Base-by-base conservation (phyloP, 2,113 vertebrate species). In the Myrmecophaga tridactyla region DNA sequence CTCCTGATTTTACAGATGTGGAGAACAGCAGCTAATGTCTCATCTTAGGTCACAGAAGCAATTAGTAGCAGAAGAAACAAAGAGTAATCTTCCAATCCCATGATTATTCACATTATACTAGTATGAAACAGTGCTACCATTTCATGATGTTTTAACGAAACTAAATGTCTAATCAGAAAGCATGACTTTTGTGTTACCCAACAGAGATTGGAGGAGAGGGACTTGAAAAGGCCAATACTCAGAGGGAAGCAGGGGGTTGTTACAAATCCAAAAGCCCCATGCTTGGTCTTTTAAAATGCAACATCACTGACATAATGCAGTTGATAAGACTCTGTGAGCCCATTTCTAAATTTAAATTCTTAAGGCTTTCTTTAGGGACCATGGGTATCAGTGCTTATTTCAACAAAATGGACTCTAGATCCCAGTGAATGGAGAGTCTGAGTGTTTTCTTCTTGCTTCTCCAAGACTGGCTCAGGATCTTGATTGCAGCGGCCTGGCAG, bases 361-460 rank as follows among this genome's bases (percentile, higher is more conserved):
- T 23, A 65, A n/a, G 9, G 14, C 18, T 85, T 78, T 43, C 39
- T 25, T 70, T 86, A 51, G 31, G 23, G 31, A 65, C 20, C 53
- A 34, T 48, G 58, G 48, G 2, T 73, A 18, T 65, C 34, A 23
- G 9, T 21, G 10, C 41, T 80, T 78, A 48, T 23, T 56, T 81
- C 36, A 90, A 14, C n/a, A 36, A 48, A 76, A 1, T 75, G 56
- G 25, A 69, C 15, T 89, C 63, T n/a, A 56, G 69, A 27, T 62
- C 25, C 31, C 21, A 58, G 56, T 60, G n/a, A 46, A 29, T 27
- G 15, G 34, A 43, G 70, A 63, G 20, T 25, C 18, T 63, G 23
- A 89, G n/a, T 80, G 51, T 94, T 90, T 86, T 80, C 39, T 86
- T 11, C 10, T 89, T 89, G 41, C 14, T 62, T 13, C 89, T 92